Percentiles rank a stretch among this genome's conserved stretches.
Evolutionary conservation across 2,113 vertebrate genomes (phyloP).

Genomic region (Forbesichthys agassizii): DNA sequence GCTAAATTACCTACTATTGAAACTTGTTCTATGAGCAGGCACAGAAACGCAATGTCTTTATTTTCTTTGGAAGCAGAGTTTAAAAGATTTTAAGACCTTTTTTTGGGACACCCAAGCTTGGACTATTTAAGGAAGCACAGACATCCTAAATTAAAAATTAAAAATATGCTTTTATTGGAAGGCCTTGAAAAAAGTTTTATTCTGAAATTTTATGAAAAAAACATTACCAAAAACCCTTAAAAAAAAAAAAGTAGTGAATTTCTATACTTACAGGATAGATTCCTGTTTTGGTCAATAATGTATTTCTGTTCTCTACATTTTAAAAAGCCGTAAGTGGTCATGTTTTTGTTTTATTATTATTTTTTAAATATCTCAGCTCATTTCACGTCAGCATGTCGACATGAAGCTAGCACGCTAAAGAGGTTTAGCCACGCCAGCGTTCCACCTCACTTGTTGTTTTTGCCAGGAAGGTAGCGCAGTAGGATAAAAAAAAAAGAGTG

Average conservation of each 20-base stretch:
- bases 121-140: slow-evolving; percentile 37
- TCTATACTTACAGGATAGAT: background rate
- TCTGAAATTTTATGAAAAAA: no score
- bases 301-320: slow-evolving; percentile 41
- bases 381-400: slow-evolving; percentile 55
- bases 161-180: slow-evolving; percentile 51
- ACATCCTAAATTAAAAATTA: slow-evolving; percentile 46
- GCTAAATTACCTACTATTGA: slow-evolving; percentile 69
- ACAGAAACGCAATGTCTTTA: slow-evolving; percentile 59
- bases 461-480: slow-evolving; percentile 45
- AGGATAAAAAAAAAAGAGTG: slow-evolving; percentile 30
- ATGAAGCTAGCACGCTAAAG: slow-evolving; percentile 37
- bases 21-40: slow-evolving; percentile 65
- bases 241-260: no score
- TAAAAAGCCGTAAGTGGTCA: slow-evolving; percentile 32
- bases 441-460: slow-evolving; percentile 55
- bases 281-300: background rate
- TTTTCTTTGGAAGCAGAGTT: slow-evolving; percentile 51
- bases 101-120: slow-evolving; percentile 48
- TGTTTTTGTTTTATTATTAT: slow-evolving; percentile 27
- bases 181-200: slow-evolving; percentile 46
- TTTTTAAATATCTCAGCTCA: slow-evolving; percentile 32
- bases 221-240: no score
- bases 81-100: slow-evolving; percentile 41
- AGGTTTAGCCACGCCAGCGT: slow-evolving; percentile 41